Conservation (phyloP, 2,797 vertebrate species). For the Heliangelus exortis region DNA sequence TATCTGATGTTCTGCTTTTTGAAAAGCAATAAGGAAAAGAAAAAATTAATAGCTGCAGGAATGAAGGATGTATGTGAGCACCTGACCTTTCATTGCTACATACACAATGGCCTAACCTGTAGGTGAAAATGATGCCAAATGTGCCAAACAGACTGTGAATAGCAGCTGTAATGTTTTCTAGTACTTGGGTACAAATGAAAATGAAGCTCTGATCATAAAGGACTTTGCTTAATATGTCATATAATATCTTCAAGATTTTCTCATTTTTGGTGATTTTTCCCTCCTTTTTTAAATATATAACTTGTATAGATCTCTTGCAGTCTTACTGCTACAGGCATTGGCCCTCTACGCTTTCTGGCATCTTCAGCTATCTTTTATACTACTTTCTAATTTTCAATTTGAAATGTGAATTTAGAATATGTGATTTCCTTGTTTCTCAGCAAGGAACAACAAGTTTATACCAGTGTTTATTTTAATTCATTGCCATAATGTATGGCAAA, state of each 20-base stretch:
- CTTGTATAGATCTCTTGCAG: background rate
- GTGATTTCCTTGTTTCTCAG: background rate
- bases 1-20: conserved; percentile 19
- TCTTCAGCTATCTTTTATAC: background rate
- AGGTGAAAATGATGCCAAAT: conserved; percentile 10
- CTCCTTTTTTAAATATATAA: background rate
- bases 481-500: background rate
- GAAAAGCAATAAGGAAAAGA: background rate
- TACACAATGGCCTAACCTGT: background rate
- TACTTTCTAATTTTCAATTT: background rate
- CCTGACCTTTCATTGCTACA: conserved; percentile 2
- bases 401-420: background rate
- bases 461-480: background rate
- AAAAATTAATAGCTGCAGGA: background rate
- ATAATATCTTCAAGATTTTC: conserved; percentile 1
- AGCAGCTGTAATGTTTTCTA: background rate
- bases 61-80: background rate
- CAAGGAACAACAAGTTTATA: background rate
- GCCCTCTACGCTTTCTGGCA: background rate
- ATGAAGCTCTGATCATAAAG: background rate
- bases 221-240: conserved; percentile 15
- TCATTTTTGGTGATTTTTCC: background rate
- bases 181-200: background rate
- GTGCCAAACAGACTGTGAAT: background rate
- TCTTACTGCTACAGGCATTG: rapidly evolving